Evolutionary conservation across 2,797 vertebrate species (phyloP).

Genomic region (Acanthornis magna): DNA sequence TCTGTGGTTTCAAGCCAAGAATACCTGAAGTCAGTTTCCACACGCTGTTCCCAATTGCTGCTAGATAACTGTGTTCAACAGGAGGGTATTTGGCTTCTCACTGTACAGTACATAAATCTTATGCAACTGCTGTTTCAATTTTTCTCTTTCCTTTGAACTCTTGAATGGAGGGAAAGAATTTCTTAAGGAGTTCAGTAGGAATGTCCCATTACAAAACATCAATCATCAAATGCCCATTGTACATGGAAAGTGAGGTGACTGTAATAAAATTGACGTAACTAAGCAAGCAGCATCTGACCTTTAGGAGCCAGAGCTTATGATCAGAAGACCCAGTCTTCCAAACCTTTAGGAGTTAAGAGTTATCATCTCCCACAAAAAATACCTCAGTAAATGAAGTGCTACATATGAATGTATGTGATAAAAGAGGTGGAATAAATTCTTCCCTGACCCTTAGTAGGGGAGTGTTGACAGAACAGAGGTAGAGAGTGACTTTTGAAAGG

Average conservation of each 20-base stretch:
- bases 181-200: slow-evolving; percentile 57
- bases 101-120: slow-evolving; percentile 70
- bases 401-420: slow-evolving; percentile 54
- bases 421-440: slow-evolving; percentile 58
- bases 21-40: slow-evolving; percentile 10
- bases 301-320: slow-evolving; percentile 47
- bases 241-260: slow-evolving; percentile 64
- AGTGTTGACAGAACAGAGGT: slow-evolving; percentile 69
- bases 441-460: slow-evolving; percentile 40
- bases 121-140: slow-evolving; percentile 41
- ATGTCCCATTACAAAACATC: slow-evolving; percentile 56
- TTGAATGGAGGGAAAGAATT: slow-evolving; percentile 54
- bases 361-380: slow-evolving; percentile 54
- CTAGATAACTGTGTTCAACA: slow-evolving; percentile 41
- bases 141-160: slow-evolving; percentile 72
- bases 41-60: slow-evolving; percentile 31
- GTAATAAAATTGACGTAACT: slow-evolving; percentile 65
- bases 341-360: slow-evolving; percentile 58
- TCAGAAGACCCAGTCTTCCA: slow-evolving; percentile 43
- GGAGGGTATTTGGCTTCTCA: slow-evolving; percentile 66
- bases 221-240: slow-evolving; percentile 48
- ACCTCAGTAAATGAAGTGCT: slow-evolving; percentile 70
- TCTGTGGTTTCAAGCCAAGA: not conserved
- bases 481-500: slow-evolving; percentile 41
- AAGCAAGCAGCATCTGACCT: slow-evolving; percentile 68